phyloP scores from a whole-genome alignment of 2,113 vertebrate species.

The Vombatus ursinus region DNA sequence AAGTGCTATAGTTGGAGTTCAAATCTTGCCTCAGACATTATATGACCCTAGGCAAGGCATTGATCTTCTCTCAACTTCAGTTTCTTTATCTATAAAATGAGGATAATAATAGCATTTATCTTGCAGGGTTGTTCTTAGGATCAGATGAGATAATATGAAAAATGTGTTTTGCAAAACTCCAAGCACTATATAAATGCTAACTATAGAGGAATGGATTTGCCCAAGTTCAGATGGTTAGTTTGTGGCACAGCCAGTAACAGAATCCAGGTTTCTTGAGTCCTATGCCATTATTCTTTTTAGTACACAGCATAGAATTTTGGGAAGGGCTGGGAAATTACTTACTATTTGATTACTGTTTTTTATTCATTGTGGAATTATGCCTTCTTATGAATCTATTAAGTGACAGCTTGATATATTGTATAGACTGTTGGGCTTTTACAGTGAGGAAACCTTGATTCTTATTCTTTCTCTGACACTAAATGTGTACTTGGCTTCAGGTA shows the following conservation, averaged over 20 bases:
- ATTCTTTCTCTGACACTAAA: too few relatives aligned
- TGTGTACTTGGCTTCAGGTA: too few relatives aligned
- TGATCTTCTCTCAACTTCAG: too few relatives aligned
- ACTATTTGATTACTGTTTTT: not conserved
- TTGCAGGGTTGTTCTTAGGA: not conserved
- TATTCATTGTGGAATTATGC: not conserved
- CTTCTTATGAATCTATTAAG: not conserved
- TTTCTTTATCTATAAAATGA: not conserved
- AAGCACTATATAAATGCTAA: not conserved
- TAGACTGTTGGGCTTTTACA: too few relatives aligned
- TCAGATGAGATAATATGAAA: not conserved
- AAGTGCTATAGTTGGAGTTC: too few relatives aligned
- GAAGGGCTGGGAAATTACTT: not conserved
- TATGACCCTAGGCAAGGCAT: too few relatives aligned
- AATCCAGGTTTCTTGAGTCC: too few relatives aligned
- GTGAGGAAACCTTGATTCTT: too few relatives aligned
- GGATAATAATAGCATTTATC: not conserved
- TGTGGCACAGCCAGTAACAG: not conserved
- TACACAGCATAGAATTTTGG: not conserved
- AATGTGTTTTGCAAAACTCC: not conserved
- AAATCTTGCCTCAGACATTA: too few relatives aligned
- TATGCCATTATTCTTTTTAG: not conserved
- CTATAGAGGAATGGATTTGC: not conserved
- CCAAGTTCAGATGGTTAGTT: not conserved
- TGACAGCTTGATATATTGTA: too few relatives aligned